Conservation (phyloP, 2,888 invertebrate species). For the Drosophila anomelani region DNA sequence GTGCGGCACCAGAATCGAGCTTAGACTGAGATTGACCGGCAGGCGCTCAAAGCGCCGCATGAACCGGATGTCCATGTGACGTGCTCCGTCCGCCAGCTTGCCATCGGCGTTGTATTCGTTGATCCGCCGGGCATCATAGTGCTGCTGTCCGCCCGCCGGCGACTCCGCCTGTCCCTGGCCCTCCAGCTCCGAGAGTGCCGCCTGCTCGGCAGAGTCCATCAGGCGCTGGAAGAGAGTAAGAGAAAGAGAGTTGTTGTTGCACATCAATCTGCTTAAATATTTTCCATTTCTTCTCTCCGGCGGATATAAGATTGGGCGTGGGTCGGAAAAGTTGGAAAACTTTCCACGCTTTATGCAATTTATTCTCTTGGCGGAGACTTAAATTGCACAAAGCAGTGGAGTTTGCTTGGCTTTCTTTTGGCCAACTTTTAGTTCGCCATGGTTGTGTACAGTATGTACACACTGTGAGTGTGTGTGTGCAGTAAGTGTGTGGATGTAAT, state of each 20-base stretch:
- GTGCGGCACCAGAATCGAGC: conserved; percentile 94
- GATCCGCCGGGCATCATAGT: conserved; percentile 92
- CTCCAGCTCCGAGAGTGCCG: conserved; percentile 90
- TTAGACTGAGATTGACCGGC: conserved; percentile 92
- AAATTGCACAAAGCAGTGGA: conserved; percentile 71
- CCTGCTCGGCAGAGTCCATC: conserved; percentile 96
- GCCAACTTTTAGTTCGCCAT: conserved; percentile 46
- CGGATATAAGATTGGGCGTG: conserved; percentile 5
- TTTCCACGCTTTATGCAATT: conserved; percentile 73
- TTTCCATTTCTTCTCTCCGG: conserved; percentile 6
- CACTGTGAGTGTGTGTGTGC: conserved; percentile 5
- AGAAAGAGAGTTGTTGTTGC: conserved; percentile 18
- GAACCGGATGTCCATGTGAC: conserved; percentile 89
- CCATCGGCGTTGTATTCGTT: conserved; percentile 92
- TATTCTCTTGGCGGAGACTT: conserved; percentile 63
- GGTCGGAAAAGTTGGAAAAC: conserved; percentile 44
- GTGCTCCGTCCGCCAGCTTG: conserved; percentile 88
- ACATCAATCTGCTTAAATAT: conserved; percentile 68
- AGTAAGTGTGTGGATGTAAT: conserved; percentile 38
- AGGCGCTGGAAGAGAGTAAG: conserved; percentile 88
- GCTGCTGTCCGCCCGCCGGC: conserved; percentile 82
- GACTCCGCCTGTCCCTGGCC: conserved; percentile 70
- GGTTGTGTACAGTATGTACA: conserved; percentile 6
- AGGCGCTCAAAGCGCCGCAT: conserved; percentile 95
- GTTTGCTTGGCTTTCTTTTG: conserved; percentile 49